These are phyloP conservation scores for Penelope pileata DNA, from an alignment of 2,113 vertebrate genomes.

Conservation along the genomic window DNA sequence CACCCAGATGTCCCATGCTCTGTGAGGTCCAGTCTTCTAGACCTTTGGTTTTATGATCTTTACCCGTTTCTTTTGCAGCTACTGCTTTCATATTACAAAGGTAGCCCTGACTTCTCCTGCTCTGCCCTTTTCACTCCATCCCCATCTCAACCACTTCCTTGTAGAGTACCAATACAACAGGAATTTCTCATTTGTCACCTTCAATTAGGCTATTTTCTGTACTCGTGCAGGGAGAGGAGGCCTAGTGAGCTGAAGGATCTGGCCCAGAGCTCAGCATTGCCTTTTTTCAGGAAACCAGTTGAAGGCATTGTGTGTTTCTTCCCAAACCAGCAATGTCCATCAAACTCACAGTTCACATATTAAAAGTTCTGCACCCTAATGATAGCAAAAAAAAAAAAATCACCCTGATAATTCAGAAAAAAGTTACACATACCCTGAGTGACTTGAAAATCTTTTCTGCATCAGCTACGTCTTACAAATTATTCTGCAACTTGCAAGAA, in stretches of 20 bases:
- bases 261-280: neutral
- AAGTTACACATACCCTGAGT: neutral
- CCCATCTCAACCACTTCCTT: neutral
- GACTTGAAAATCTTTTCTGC: neutral
- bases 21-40: neutral
- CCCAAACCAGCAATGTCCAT: neutral
- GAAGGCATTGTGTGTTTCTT: neutral
- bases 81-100: neutral
- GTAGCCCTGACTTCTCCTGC: neutral
- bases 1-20: rapidly evolving
- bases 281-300: neutral
- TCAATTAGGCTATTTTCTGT: neutral
- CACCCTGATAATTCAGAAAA: neutral
- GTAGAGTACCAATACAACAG: neutral
- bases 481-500: neutral
- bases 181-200: neutral
- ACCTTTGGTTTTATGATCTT: neutral
- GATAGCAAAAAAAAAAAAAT: neutral
- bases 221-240: neutral
- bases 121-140: neutral
- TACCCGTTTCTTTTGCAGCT: neutral
- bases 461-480: neutral
- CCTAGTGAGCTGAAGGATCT: neutral
- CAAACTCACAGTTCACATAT: neutral
- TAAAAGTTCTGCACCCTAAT: neutral